Conservation (phyloP, 2,888 invertebrate species). For the Drosophila aldrichi region DNA sequence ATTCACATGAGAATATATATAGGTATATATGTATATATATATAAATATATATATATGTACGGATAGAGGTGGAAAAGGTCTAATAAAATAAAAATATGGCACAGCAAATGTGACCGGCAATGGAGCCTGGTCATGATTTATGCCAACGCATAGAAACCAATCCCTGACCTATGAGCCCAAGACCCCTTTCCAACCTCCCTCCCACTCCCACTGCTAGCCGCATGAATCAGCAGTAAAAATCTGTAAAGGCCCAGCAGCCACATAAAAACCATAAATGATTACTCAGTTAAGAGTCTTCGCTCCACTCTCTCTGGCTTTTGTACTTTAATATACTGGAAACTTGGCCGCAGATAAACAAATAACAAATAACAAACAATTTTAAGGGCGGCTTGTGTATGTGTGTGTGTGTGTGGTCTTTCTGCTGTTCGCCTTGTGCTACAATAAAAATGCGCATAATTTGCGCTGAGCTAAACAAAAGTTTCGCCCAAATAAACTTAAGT, state of each 20-base stretch:
- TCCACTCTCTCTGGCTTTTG: constrained; percentile 45
- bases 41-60: constrained; percentile 13
- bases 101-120: constrained; percentile 50
- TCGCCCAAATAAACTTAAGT: constrained; percentile 71
- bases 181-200: background rate
- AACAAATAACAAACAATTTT: constrained; percentile 49
- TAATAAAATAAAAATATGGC: constrained; percentile 75
- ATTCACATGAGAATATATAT: background rate
- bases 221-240: constrained; percentile 64
- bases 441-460: constrained; percentile 79
- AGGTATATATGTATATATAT: background rate
- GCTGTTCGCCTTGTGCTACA: constrained; percentile 29
- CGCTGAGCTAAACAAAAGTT: constrained; percentile 60
- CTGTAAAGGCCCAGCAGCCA: constrained; percentile 29
- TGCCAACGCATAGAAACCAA: constrained; percentile 32
- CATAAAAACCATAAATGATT: constrained; percentile 62
- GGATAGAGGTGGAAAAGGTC: constrained; percentile 48
- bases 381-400: background rate
- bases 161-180: constrained; percentile 15
- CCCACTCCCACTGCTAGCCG: constrained; percentile 4
- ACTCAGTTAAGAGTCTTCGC: constrained; percentile 30
- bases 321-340: constrained; percentile 57
- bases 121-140: constrained; percentile 56
- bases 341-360: constrained; percentile 52
- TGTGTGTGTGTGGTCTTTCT: constrained; percentile 9